Evolutionary conservation across 1,140 invertebrate genomes (phyloP).

Genomic region (Semibalanus balanoides): DNA sequence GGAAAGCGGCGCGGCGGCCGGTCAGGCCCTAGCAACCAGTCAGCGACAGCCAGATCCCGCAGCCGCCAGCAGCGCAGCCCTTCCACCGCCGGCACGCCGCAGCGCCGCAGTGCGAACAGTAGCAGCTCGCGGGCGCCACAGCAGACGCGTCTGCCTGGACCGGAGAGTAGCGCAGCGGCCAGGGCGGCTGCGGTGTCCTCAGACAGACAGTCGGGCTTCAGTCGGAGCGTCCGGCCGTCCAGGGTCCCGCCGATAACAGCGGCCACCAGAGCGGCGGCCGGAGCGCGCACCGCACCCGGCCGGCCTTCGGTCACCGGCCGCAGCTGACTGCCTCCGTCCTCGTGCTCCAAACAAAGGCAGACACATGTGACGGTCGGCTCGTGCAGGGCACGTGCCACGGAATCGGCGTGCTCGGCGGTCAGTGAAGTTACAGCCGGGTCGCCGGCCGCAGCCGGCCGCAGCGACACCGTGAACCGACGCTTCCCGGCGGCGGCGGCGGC

Average conservation of each 20-base stretch:
- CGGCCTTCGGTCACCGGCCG: background rate
- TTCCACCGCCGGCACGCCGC: constrained; percentile 12
- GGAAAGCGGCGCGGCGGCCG: constrained; percentile 15
- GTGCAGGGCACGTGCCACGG: background rate
- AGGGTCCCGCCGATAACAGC: background rate
- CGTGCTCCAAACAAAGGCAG: background rate
- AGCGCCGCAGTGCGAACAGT: constrained; percentile 12
- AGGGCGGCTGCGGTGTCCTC: background rate
- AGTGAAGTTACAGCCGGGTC: background rate
- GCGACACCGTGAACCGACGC: background rate
- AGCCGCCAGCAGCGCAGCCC: constrained; percentile 12
- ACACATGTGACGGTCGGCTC: background rate
- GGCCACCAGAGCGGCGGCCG: background rate
- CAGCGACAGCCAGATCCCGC: constrained; percentile 17
- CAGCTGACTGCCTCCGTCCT: background rate
- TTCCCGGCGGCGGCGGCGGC: background rate
- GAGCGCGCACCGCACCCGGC: background rate
- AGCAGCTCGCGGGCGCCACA: constrained; percentile 17
- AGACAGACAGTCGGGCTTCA: background rate
- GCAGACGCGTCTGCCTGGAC: background rate
- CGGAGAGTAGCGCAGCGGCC: background rate
- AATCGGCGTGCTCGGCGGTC: background rate
- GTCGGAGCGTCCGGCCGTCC: background rate
- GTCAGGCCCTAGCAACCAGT: constrained; percentile 18
- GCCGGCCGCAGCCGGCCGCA: background rate